A percentile compares a stretch with the other conserved stretches of the same genome.
These are phyloP conservation scores for Sacculina carcini DNA, from an alignment of 2,888 invertebrate genomes.

Conservation along the genomic window DNA sequence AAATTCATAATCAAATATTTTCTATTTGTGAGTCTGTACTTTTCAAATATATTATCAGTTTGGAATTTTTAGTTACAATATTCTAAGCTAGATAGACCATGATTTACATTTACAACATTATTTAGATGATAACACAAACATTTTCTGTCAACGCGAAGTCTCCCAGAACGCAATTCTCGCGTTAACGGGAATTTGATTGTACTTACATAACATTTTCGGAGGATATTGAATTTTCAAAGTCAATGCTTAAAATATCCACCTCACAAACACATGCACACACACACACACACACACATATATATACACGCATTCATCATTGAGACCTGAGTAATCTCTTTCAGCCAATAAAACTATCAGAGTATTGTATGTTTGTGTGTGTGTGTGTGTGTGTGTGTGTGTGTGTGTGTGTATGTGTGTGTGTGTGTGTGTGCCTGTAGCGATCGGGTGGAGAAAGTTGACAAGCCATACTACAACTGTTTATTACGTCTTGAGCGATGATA, in stretches of 20 bases:
- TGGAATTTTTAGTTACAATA: no score
- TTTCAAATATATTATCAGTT: no score
- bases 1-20: no score
- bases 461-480: no score
- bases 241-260: neutral
- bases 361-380: neutral
- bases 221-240: neutral
- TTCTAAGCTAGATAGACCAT: no score
- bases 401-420: neutral
- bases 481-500: no score
- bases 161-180: neutral
- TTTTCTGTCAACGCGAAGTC: neutral
- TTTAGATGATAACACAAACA: neutral
- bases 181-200: neutral
- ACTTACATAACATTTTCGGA: neutral
- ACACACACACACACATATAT: neutral
- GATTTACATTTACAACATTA: neutral
- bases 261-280: neutral
- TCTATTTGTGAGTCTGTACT: no score
- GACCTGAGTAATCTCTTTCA: neutral
- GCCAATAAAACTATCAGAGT: neutral
- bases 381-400: neutral
- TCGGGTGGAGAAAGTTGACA: no score
- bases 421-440: conserved; percentile 1
- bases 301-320: neutral